phyloP scores from a whole-genome alignment of 1,140 invertebrate genomes.

The Kradibia gibbosae region DNA sequence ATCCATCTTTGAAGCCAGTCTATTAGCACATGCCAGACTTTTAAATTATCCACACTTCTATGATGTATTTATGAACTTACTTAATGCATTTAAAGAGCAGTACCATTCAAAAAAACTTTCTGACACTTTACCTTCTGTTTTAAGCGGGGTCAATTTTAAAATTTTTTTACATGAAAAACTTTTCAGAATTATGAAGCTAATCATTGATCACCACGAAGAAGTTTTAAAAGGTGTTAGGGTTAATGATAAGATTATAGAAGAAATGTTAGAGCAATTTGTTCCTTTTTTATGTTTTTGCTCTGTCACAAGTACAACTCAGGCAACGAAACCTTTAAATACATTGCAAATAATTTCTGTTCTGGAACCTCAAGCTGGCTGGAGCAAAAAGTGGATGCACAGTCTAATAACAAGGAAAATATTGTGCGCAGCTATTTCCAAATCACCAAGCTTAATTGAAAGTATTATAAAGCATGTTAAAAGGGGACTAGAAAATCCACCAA shows the following conservation, averaged over 20 bases:
- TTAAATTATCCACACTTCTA: conserved; percentile 56
- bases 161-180: conserved; percentile 68
- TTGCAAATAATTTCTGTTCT: conserved; percentile 65
- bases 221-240: conserved; percentile 60
- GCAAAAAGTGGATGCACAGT: conserved; percentile 65
- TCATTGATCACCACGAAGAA: conserved; percentile 65
- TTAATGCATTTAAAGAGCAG: conserved; percentile 60
- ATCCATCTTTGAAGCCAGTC: conserved; percentile 67
- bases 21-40: conserved; percentile 65
- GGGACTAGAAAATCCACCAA: conserved; percentile 59
- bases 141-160: conserved; percentile 68
- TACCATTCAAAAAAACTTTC: conserved; percentile 60
- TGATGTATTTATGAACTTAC: conserved; percentile 61
- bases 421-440: conserved; percentile 60
- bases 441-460: conserved; percentile 60
- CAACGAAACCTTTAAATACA: conserved; percentile 58
- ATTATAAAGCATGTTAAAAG: conserved; percentile 55
- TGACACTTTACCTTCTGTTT: conserved; percentile 62
- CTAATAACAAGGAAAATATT: conserved; percentile 62
- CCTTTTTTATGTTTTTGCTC: conserved; percentile 59
- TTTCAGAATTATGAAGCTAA: conserved; percentile 62
- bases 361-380: conserved; percentile 67
- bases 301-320: conserved; percentile 30
- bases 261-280: conserved; percentile 67
- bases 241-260: conserved; percentile 63